Evolutionary conservation across 2,888 invertebrate genomes (phyloP), one percentile per base, ranked within the genome.

Genomic region (Calliopum simillimum): DNA sequence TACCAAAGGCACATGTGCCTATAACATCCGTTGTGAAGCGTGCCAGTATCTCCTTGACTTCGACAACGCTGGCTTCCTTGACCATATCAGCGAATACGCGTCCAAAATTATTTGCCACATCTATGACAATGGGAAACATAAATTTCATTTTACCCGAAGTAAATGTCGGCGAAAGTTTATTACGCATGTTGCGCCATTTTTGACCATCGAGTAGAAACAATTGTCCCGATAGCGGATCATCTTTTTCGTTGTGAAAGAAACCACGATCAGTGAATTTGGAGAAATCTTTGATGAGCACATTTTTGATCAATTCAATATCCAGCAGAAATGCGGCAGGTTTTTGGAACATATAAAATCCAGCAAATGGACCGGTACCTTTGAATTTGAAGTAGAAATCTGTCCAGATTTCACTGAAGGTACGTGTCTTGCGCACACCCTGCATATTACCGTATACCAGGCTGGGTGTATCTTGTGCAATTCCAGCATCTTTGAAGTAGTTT

Each of bases 21-120:
- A 89, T 88, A 0, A 88, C 86, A 76, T 89, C 89, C 3, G 87
- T 86, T 0, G 88, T 87, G 71, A 85, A 89, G 14, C 86, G 83
- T 0, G 86, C 85, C 21, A 86, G 74, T 4, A 86, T 61, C 4
- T 87, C 86, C 66, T 84, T 85, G 0, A 88, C 74, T 71, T 89
- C 88, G 79, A 88, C 70, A 77, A 86, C 46, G 76, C 80, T 12
- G 4, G 65, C 14, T 4, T 68, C 55, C 16, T 70, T 14, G 6
- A 71, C 49, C 8, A 71, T 69, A 13, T 79, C 72, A 0, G 44
- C 67, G 13, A 84, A 41, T 1, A 77, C 76, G 4, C 56, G 46
- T 0, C 71, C 51, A 3, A 84, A 73, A 8, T 77, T 72, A 0
- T 78, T 61, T 0, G 78, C 80, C 16, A 82, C 79, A 0, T 73